These are phyloP conservation scores for Chinchilla lanigera DNA, from an alignment of 2,113 vertebrate species.

Conservation along the genomic window DNA sequence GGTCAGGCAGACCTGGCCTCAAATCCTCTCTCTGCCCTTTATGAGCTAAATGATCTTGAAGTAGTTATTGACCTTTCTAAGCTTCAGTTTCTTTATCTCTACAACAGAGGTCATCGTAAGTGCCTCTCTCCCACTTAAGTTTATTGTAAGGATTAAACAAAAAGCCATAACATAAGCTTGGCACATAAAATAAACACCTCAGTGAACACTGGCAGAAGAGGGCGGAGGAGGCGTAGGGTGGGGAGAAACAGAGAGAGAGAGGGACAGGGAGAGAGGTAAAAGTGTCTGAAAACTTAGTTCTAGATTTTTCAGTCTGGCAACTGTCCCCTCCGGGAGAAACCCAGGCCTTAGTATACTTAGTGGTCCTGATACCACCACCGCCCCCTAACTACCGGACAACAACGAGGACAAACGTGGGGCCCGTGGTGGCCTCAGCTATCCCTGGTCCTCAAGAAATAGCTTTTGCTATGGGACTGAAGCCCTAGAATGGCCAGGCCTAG, in stretches of 20 bases:
- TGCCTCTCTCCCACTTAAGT: neutral
- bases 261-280: neutral
- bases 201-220: neutral
- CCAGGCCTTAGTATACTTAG: neutral
- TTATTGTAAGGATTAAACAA: neutral
- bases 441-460: neutral
- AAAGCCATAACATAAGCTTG: neutral
- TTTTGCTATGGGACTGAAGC: neutral
- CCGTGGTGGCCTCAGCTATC: neutral
- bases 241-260: too few relatives aligned
- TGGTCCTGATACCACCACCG: fast-evolving
- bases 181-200: neutral
- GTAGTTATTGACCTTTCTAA: neutral
- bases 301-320: neutral
- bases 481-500: neutral
- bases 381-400: too few relatives aligned
- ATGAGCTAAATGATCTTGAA: neutral
- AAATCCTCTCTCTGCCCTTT: neutral
- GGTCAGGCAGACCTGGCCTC: neutral
- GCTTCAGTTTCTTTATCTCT: neutral
- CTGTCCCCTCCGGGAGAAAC: neutral
- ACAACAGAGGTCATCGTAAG: neutral
- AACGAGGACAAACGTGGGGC: fast-evolving
- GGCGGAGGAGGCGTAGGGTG: neutral
- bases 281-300: neutral